Base-by-base conservation (phyloP, 30 jellyfish, hydroid and myxozoan species). In the Aurelia aurita region DNA sequence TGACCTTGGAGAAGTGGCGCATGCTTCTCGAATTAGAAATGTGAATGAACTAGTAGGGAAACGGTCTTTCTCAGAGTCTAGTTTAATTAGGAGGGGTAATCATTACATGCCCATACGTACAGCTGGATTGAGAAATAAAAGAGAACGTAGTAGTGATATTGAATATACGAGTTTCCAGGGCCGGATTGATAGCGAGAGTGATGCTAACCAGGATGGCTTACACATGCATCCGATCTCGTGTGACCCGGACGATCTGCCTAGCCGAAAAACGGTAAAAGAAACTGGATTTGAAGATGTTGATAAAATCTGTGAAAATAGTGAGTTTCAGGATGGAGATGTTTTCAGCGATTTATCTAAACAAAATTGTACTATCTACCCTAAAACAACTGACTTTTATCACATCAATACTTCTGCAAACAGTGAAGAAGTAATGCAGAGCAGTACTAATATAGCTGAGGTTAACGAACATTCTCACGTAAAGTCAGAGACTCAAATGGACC, bases 1-100 rank as follows among this genome's bases (percentile, higher is more conserved):
- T 29, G 97, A 93, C 80, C 61, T 93, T 28, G 98, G 98, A 12
- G 89, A 60, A 18, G 87, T 45, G n/a, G 90, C 77, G 18, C 29
- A 20, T 25, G 62, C 74, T 3, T 72, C 95, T 8, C 68, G 77
- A 23, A 29, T 8, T 18, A 63, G 74, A 32, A 69, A 57, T 62
- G 54, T 25, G 62, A 77, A 13, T 49, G 46, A 53, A n/a, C 28
- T 62, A 1, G 46, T 89, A 3, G 87, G 85, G 22, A 82, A 67
- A 47, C 51, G 85, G 77, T 89, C 90, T 29, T 82, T 31, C 53
- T 89, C 97, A 8, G 97, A 89, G 29, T 58, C 97, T 55, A 89
- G 80, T 64, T 75, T 89, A 59, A 55, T 59, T 31, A 45, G 58
- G 28, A 35, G 85, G n/a, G 84, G 80, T n/a, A 72, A 47, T 15